Conservation (phyloP, 2,888 invertebrate genomes). For the Trichopoda pennipes region DNA sequence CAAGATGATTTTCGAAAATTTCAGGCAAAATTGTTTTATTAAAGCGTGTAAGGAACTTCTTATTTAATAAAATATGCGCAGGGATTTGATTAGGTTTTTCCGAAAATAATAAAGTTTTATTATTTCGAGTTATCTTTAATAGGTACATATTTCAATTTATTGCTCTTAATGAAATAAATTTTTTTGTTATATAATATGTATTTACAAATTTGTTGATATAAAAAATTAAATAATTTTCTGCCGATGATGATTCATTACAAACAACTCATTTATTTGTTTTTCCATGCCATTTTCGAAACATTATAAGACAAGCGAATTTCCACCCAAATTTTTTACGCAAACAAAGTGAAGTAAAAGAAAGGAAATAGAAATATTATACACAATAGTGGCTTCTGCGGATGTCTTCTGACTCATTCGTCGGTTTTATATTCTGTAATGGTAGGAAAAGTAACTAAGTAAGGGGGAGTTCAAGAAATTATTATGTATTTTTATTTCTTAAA, state of each 20-base stretch:
- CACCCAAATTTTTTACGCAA: conserved; percentile 12
- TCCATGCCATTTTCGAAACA: background rate
- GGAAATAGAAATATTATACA: background rate
- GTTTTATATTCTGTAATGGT: conserved; percentile 25
- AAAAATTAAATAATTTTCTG: background rate
- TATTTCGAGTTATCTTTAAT: no score
- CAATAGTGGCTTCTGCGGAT: conserved; percentile 37
- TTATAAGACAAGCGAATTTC: conserved; percentile 2
- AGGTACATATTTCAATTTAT: no score
- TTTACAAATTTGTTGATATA: no score
- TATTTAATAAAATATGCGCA: conserved; percentile 41
- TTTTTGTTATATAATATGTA: background rate
- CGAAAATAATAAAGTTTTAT: conserved; percentile 52
- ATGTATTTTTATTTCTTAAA: background rate
- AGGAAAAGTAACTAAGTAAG: conserved; percentile 3
- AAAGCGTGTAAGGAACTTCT: background rate
- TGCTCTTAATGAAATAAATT: no score
- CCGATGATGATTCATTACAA: conserved; percentile 15
- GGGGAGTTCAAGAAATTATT: conserved; percentile 22
- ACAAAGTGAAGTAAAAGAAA: conserved; percentile 3
- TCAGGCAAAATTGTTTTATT: conserved; percentile 39
- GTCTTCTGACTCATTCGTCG: conserved; percentile 44
- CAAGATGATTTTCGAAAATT: no score
- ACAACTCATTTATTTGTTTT: conserved; percentile 35
- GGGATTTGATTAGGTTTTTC: conserved; percentile 40